Base-by-base conservation (phyloP, 2,888 invertebrate genomes). In the Harpalus rufipes region DNA sequence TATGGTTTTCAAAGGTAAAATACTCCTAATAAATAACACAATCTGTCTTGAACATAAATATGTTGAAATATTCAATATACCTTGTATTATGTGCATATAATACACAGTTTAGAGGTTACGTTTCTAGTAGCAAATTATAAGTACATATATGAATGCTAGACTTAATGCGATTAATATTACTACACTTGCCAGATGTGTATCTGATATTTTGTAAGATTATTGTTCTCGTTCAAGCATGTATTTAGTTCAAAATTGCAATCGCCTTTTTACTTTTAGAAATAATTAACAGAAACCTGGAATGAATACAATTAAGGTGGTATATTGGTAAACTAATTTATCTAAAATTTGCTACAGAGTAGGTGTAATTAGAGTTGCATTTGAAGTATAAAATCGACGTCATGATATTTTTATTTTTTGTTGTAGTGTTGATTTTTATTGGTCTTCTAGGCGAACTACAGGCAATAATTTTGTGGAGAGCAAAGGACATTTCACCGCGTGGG, bases 401-500 rank as follows among this genome's bases (percentile, higher is more conserved):
- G n/a, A 10, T 14, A 63, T n/a, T 10, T 63, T 63, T 18, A 63
- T 1, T 25, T 63, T 18, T 63, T 63, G 25, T 63, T 63, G n/a
- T 18, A 4, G 63, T 25, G 63, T 14, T 21, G 63, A 63, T 63
- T 63, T 51, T 51, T 51, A 51, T 51, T 12, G 44, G 44, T 51
- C 44, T 12, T 51, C 10, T 12, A 51, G 4, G 10, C 44, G 44
- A 51, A 51, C 12, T 12, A 51, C 44, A 51, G 44, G 44, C 44
- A 51, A 51, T 51, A 51, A 51, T 51, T 51, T 12, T 51, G 44
- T 12, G 44, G 6, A 51, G 44, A 51, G 44, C 44, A 51, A 51
- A 51, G 44, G 44, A 51, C 44, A 51, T 51, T 51, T 51, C 44
- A 51, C 21, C 61, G 61, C n/a, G 61, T 18, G 18, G 14, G 72